phyloP scores from a whole-genome alignment of 2,113 vertebrate species.

The Lates calcarifer region DNA sequence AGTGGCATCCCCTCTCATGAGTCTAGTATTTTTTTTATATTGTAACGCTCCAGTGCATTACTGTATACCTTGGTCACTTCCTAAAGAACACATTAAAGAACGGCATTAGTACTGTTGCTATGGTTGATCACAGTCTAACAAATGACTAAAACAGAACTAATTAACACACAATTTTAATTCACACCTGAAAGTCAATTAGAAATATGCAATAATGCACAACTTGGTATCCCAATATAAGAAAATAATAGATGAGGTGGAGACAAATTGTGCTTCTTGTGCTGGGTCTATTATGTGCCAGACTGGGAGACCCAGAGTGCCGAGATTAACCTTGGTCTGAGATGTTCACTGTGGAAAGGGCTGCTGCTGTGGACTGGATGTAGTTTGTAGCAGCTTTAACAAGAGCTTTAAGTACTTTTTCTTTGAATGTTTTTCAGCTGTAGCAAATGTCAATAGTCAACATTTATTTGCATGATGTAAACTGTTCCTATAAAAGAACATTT shows the following conservation, averaged over 20 bases:
- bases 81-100: neutral
- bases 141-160: too few species aligned
- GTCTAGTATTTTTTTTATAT: slow-evolving; percentile 18
- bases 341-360: slow-evolving; percentile 56
- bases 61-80: neutral
- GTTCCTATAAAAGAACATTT: slow-evolving; percentile 29
- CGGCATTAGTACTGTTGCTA: neutral
- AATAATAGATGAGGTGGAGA: neutral
- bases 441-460: slow-evolving; percentile 35
- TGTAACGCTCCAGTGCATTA: neutral
- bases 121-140: neutral
- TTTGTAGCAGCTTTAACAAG: slow-evolving; percentile 53
- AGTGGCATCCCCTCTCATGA: neutral
- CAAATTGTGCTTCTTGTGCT: neutral
- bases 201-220: neutral
- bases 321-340: neutral
- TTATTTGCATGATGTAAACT: slow-evolving; percentile 54
- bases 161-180: neutral
- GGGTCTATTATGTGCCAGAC: neutral
- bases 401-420: slow-evolving; percentile 40
- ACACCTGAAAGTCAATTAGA: neutral
- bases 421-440: slow-evolving; percentile 38
- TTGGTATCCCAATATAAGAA: slow-evolving; percentile 1
- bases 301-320: slow-evolving; percentile 9
- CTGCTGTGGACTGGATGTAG: slow-evolving; percentile 51